phyloP scores from a whole-genome alignment of 2,888 invertebrate genomes.

The Deilephila elpenor region DNA sequence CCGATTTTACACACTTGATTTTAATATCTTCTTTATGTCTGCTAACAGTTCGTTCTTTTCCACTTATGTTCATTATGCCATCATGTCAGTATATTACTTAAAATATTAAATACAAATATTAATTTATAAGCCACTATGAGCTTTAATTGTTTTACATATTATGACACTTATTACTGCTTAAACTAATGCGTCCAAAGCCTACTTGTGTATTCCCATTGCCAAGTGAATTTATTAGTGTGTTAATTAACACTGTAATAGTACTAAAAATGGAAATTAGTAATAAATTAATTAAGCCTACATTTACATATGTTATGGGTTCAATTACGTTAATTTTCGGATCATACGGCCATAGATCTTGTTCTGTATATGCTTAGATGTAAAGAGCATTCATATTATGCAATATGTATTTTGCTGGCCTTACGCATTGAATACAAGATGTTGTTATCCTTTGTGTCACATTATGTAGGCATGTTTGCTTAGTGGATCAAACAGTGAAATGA shows the following conservation, averaged over 20 bases:
- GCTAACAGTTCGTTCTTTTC: too few species aligned
- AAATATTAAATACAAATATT: background rate
- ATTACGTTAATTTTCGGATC: background rate
- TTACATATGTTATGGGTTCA: background rate
- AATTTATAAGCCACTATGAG: background rate
- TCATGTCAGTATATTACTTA: background rate
- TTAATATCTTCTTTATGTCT: too few species aligned
- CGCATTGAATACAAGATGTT: too few species aligned
- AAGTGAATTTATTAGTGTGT: background rate
- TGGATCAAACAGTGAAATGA: too few species aligned
- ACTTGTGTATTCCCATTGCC: background rate
- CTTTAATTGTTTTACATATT: background rate
- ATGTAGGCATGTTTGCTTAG: too few species aligned
- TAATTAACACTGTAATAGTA: background rate
- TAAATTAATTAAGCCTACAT: background rate
- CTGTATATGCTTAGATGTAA: too few species aligned
- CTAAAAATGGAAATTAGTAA: conserved; percentile 1
- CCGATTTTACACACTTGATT: too few species aligned
- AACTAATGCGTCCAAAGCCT: background rate
- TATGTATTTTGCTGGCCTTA: too few species aligned
- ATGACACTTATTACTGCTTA: background rate
- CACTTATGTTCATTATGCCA: too few species aligned
- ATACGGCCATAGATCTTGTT: too few species aligned
- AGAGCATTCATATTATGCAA: too few species aligned
- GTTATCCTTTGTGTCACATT: too few species aligned